Conservation (phyloP, 2,888 invertebrate species). For the Melangyna quadrimaculata region DNA sequence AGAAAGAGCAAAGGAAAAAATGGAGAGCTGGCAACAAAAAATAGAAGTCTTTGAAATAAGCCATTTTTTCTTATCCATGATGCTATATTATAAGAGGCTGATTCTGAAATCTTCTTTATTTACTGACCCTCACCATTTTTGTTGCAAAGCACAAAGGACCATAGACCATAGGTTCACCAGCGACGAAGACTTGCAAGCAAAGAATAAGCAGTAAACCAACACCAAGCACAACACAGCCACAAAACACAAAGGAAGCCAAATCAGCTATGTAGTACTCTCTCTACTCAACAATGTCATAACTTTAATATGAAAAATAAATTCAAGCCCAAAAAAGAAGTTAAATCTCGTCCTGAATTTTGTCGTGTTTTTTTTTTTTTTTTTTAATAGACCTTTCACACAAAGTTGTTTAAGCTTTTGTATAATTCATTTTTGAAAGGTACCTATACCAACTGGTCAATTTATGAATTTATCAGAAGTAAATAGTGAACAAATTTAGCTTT, state of each 20-base stretch:
- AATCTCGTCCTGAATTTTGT: constrained; percentile 47
- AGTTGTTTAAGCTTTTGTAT: too few relatives aligned
- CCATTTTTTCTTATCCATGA: constrained; percentile 68
- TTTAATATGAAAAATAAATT: constrained; percentile 34
- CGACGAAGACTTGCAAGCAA: constrained; percentile 37
- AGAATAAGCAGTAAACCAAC: constrained; percentile 36
- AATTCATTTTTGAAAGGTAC: too few relatives aligned
- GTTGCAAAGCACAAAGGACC: neutral
- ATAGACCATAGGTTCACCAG: neutral
- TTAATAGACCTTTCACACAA: neutral
- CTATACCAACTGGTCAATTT: too few relatives aligned
- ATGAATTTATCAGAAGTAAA: too few relatives aligned
- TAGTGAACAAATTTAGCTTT: too few relatives aligned
- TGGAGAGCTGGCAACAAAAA: neutral
- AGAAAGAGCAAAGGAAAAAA: neutral
- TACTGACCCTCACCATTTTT: constrained; percentile 60
- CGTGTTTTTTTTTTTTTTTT: constrained; percentile 7
- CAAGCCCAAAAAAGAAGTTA: constrained; percentile 17
- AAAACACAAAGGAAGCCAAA: constrained; percentile 42
- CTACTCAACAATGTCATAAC: constrained; percentile 52
- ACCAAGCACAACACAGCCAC: constrained; percentile 17
- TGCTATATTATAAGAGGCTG: constrained; percentile 62
- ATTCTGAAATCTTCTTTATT: constrained; percentile 64
- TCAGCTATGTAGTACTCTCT: constrained; percentile 10
- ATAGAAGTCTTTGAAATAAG: constrained; percentile 61